A percentile compares a stretch with the other conserved stretches of the same genome.
phyloP scores from a whole-genome alignment of 2,113 vertebrate species.

The Ictalurus punctatus region DNA sequence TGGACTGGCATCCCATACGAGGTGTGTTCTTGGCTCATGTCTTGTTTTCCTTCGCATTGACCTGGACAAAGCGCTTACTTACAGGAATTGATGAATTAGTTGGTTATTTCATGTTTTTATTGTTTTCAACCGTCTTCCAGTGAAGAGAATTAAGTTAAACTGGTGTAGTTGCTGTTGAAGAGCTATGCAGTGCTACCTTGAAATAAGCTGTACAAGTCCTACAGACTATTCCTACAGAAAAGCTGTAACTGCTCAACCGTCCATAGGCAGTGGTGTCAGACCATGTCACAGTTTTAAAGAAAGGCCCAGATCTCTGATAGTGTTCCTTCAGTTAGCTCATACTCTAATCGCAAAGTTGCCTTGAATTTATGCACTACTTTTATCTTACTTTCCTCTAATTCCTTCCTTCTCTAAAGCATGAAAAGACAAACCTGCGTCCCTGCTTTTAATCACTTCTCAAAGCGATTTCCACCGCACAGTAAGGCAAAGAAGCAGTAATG shows the following conservation, averaged over 20 bases:
- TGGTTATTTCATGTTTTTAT: neutral
- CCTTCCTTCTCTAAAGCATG: conserved; percentile 5
- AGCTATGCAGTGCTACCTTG: neutral
- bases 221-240: too few relatives aligned
- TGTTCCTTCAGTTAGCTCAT: neutral
- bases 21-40: neutral
- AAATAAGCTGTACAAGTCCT: neutral
- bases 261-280: neutral
- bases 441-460: conserved; percentile 32
- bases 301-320: neutral
- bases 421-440: conserved; percentile 22
- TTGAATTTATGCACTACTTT: conserved; percentile 40
- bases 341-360: neutral
- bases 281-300: neutral
- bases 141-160: neutral
- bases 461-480: neutral
- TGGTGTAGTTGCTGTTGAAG: neutral
- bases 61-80: neutral
- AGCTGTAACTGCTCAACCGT: neutral
- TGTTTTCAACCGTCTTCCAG: neutral
- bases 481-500: neutral
- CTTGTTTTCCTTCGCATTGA: neutral
- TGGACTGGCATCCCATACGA: neutral
- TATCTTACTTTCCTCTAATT: conserved; percentile 20
- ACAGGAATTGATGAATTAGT: neutral